Conservation (phyloP, 2,888 invertebrate genomes). For the Steinernema hermaphroditum region DNA sequence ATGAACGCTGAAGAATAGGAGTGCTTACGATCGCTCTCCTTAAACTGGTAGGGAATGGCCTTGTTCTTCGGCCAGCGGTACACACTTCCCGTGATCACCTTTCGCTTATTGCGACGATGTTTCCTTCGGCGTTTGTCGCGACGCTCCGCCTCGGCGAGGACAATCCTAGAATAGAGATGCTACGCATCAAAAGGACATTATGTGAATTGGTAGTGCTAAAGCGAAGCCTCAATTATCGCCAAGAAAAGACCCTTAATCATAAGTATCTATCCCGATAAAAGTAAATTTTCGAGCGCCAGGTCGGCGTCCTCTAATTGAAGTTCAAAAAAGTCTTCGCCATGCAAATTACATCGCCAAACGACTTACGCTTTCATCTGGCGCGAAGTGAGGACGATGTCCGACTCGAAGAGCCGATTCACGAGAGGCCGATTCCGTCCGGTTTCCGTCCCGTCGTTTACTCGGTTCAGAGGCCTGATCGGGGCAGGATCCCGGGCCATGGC, state of each 20-base stretch:
- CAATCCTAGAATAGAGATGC: constrained; percentile 47
- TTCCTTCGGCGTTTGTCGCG: constrained; percentile 34
- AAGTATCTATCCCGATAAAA: no score
- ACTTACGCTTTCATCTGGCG: constrained; percentile 41
- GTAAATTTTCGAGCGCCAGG: no score
- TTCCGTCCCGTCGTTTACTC: constrained; percentile 59
- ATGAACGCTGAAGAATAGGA: no score
- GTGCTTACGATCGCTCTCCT: constrained; percentile 60
- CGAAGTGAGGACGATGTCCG: constrained; percentile 61
- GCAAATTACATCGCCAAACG: no score
- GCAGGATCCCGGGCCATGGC: constrained; percentile 44
- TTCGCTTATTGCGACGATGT: constrained; percentile 45
- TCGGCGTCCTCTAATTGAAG: no score
- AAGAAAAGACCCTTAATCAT: no score
- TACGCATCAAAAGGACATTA: no score
- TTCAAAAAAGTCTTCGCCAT: no score
- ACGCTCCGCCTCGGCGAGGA: constrained; percentile 49
- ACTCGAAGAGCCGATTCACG: constrained; percentile 62
- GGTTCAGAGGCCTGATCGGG: constrained; percentile 46
- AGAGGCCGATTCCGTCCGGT: constrained; percentile 57
- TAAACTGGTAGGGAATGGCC: constrained; percentile 59
- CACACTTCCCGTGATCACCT: constrained; percentile 63
- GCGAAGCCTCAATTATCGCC: no score
- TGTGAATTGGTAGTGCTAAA: no score
- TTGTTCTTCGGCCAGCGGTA: constrained; percentile 59